Evolutionary conservation across 2,888 invertebrate genomes (phyloP), one percentile per base, ranked within the genome.

Genomic region (Glyphotaelius pellucidus): DNA sequence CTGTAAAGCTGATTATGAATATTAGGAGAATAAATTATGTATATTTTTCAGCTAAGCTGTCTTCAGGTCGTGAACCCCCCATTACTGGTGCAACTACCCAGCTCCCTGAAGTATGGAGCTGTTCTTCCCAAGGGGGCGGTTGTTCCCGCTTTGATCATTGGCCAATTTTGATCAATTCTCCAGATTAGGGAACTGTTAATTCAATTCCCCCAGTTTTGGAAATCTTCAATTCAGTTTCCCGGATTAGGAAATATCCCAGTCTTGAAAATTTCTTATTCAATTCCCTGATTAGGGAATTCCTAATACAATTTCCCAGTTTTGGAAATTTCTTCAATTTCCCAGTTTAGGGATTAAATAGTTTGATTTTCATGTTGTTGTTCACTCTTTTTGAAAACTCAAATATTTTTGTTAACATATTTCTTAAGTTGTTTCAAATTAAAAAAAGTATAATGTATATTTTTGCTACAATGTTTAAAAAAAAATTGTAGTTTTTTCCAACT

Each of bases 61-160:
- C 97, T 98, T 2, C 95, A 99, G 90, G 96, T 98, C 93, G 97
- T 97, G 91, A 97, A 97, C 31, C 98, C 99, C 14, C 97, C 98
- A 95, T 98, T 97, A 12, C 95, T 99, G 32, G 95, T 98, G 14
- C 96, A 97, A 94, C 95, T 98, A 93, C 98, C 98, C 5, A 95
- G 94, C 5, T 42, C 88, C n/a, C 35, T 25, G 9, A 80, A 81
- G n/a, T 31, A 30, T 31, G 88, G 88, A 19, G 38, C 87, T 7
- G 52, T 80, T 35, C 83, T 92, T 25, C 81, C 52, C 31, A 80
- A 67, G 79, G 92, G 90, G 47, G 80, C 90, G 3, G 25, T 52
- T 7, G 25, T 92, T 7, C 12, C 80, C 3, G 92, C 92, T 38
- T 35, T 90, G 15, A 52, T 92, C 30, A 87, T 92, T 11, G 90